Base-by-base conservation (phyloP, 1,140 invertebrate genomes). In the Sycophaga agraensis region DNA sequence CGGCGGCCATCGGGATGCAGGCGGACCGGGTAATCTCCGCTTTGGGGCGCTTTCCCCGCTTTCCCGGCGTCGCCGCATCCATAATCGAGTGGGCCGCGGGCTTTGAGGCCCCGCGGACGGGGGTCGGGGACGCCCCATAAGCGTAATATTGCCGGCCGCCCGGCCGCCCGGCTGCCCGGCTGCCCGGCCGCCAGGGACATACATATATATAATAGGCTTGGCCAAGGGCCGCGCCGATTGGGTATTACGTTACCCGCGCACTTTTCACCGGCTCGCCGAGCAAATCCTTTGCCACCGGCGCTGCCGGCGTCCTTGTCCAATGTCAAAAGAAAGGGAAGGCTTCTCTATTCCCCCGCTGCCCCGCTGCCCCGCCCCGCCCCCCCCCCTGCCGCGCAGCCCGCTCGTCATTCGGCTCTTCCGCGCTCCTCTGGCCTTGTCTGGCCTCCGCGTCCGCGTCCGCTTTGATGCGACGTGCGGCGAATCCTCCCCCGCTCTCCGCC, bases 391-490 rank as follows among this genome's bases (percentile, higher is more conserved):
- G 35, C 39, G 35, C 24, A 31, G 39, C 39, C 19, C 34, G 49
- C 31, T 21, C 37, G 51, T 26, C 24, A 39, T 55, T n/a, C n/a
- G n/a, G n/a, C n/a, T n/a, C n/a, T 43, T 55, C 53, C n/a, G 40
- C 39, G 53, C 16, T 43, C 43, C 39, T 55, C 53, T 43, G 53
- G 53, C 64, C 62, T 59, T 71, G 66, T 68, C 66, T 59, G n/a
- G n/a, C n/a, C 68, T 67, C 68, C 68, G 67, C 64, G 64, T 61
- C 65, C 63, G 65, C 64, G 42, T 60, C 51, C 58, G n/a, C n/a
- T n/a, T n/a, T 34, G 11, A 11, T 6, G 31, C 5, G 31, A 40
- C n/a, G 14, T 12, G 14, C n/a, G n/a, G 39, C n/a, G 16, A 6
- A 4, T 4, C 39, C 39, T 40, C 11, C 6, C 11, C 39, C n/a